phyloP scores from a whole-genome alignment of 2,888 invertebrate genomes.

The Tribolium freemani region DNA sequence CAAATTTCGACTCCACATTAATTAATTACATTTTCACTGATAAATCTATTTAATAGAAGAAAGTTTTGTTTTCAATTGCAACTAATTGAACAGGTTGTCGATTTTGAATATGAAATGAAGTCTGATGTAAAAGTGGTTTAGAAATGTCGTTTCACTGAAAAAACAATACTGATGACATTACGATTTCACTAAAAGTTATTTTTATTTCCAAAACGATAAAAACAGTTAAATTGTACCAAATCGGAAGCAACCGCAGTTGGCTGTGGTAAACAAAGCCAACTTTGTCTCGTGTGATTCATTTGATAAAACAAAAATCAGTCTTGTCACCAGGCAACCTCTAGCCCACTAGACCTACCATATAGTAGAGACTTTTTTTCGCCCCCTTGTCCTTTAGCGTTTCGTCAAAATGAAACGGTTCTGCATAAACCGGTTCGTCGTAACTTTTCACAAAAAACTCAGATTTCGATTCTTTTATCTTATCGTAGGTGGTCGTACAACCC shows the following conservation, averaged over 20 bases:
- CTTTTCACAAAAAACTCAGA: constrained; percentile 63
- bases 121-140: background rate
- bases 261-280: background rate
- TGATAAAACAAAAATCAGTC: background rate
- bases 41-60: background rate
- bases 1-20: too few relatives aligned
- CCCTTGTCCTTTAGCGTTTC: constrained; percentile 53
- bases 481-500: constrained; percentile 62
- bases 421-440: constrained; percentile 74
- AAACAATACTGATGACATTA: background rate
- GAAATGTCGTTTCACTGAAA: background rate
- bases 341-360: constrained; percentile 66
- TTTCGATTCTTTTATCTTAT: constrained; percentile 61
- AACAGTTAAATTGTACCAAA: background rate
- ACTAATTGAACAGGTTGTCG: background rate
- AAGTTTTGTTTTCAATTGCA: background rate
- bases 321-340: background rate
- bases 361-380: constrained; percentile 64
- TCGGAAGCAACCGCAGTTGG: background rate
- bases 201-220: background rate
- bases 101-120: background rate
- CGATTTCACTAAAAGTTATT: background rate
- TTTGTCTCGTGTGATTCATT: background rate
- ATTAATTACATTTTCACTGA: background rate
- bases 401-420: constrained; percentile 70